Evolutionary conservation across 37 sponge, comb jelly and placozoan genomes (phyloP).

Genomic region (Chondrosia reniformis): DNA sequence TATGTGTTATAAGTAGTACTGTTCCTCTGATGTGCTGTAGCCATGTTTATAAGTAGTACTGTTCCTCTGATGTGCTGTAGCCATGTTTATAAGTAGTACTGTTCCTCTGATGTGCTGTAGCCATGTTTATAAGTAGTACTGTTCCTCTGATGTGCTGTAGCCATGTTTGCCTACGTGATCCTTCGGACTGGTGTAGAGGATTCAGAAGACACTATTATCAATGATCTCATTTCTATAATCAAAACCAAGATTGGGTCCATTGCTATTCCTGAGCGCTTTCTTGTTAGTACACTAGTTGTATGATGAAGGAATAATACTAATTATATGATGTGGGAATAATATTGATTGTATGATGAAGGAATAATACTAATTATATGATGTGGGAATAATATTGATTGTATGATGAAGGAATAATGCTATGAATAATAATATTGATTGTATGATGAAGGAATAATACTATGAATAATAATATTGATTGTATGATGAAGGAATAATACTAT

Average conservation of each 20-base stretch:
- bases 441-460: too few relatives aligned
- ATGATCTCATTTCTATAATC: background rate
- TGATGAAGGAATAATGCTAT: background rate
- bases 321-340: too few relatives aligned
- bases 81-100: too few relatives aligned
- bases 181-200: background rate
- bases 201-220: background rate
- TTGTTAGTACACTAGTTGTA: background rate
- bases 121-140: too few relatives aligned
- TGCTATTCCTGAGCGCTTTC: constrained; percentile 10
- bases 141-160: too few relatives aligned
- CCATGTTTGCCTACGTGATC: constrained; percentile 23
- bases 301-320: background rate
- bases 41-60: too few relatives aligned
- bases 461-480: too few relatives aligned
- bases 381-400: background rate
- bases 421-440: background rate
- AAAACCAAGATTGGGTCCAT: constrained; percentile 3
- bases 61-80: too few relatives aligned
- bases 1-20: background rate
- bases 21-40: too few relatives aligned
- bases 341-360: background rate
- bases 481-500: too few relatives aligned
- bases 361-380: background rate
- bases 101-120: too few relatives aligned